Conservation (phyloP, 2,888 invertebrate species). For the Ephialtes manifestator region DNA sequence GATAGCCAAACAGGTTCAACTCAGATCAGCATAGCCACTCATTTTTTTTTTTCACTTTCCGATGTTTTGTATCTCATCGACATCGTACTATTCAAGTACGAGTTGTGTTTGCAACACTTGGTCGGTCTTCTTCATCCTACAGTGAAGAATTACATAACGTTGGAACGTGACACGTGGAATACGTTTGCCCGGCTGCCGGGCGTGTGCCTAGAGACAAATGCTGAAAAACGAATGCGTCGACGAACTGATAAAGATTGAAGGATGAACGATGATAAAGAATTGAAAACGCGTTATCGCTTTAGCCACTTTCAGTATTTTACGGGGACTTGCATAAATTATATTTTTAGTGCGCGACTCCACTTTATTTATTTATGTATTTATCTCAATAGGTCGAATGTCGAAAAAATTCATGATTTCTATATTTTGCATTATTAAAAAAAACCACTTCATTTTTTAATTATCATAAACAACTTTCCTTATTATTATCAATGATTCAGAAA, state of each 20-base stretch:
- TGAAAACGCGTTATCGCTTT: neutral
- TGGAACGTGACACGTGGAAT: conserved; percentile 69
- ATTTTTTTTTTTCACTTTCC: conserved; percentile 36
- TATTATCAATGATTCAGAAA: no score
- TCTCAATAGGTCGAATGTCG: no score
- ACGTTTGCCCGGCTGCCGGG: conserved; percentile 29
- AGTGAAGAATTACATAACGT: conserved; percentile 64
- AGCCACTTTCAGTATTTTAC: neutral
- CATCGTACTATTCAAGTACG: conserved; percentile 30
- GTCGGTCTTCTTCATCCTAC: conserved; percentile 38
- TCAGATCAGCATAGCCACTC: conserved; percentile 10
- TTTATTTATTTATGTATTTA: neutral
- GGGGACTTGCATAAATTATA: conserved; percentile 12
- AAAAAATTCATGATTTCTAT: no score
- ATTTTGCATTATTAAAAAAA: no score
- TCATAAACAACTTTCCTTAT: no score
- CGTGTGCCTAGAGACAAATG: conserved; percentile 20
- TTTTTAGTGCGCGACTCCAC: neutral
- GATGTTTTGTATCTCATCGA: conserved; percentile 33
- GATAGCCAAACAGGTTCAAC: neutral
- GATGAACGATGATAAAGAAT: neutral
- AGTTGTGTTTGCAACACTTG: conserved; percentile 23
- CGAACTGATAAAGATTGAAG: conserved; percentile 50
- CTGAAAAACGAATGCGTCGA: conserved; percentile 22
- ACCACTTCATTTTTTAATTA: no score